These are phyloP conservation scores for Luscinia megarhynchos DNA, from an alignment of 2,797 vertebrate species.

Conservation along the genomic window DNA sequence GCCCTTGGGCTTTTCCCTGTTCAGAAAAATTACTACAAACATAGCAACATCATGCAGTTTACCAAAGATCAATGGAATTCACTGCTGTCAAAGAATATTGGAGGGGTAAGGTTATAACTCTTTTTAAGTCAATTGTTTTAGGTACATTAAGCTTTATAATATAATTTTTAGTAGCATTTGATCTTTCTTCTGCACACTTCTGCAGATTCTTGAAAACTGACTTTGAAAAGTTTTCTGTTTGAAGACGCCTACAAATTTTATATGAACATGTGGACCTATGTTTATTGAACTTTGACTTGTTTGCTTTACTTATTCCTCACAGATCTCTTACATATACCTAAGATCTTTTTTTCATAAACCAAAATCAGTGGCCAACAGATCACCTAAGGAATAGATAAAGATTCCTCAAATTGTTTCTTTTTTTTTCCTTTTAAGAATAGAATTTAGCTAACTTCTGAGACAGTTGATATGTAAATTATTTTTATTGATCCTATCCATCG, in stretches of 20 bases:
- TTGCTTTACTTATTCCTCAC: not conserved
- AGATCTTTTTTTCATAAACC: not conserved
- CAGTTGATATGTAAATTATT: not conserved
- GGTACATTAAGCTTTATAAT: constrained; percentile 20
- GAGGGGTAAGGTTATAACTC: constrained; percentile 1
- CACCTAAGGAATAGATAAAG: not conserved
- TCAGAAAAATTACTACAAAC: constrained; percentile 16
- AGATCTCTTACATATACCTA: not conserved
- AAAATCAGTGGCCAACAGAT: not conserved
- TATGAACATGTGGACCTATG: not conserved
- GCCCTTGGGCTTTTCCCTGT: not conserved
- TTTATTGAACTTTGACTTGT: not conserved
- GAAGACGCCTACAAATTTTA: not conserved
- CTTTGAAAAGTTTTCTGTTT: not conserved
- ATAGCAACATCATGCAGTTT: constrained; percentile 27
- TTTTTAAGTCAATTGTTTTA: constrained; percentile 7
- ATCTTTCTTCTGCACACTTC: constrained; percentile 28
- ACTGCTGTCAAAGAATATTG: not conserved
- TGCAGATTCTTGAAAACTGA: constrained; percentile 23
- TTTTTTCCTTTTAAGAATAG: not conserved
- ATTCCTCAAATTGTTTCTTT: not conserved
- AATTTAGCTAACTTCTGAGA: not conserved
- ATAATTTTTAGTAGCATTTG: constrained; percentile 32
- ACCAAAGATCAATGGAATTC: constrained; percentile 56
- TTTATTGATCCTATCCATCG: not conserved